Evolutionary conservation across 2,797 vertebrate species (phyloP), one percentile per base, ranked within the genome.

Genomic region (Chiroxiphia lanceolata): DNA sequence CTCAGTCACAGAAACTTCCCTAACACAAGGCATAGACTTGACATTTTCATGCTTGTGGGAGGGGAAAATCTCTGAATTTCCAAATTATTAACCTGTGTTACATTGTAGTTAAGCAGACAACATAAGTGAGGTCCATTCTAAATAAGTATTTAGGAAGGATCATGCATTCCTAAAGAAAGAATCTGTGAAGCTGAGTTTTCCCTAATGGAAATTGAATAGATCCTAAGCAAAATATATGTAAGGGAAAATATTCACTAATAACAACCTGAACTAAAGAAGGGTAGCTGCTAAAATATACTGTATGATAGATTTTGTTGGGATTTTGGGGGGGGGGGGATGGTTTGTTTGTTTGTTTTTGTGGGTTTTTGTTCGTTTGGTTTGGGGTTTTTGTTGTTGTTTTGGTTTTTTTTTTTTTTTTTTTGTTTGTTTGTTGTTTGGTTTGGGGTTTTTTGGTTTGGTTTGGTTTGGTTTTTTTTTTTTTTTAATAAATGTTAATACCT

Each of bases 91-190:
- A 77, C 14, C 40, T 54, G 12, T 29, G 56, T 63, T 53, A n/a
- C 4, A 5, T 2, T 61, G n/a, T 50, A 72, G 50, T 64, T 74
- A 74, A 63, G 40, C 0, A 3, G 84, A 29, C 15, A 36, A 50
- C 10, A 1, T 9, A 64, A 57, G 11, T 27, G 19, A 22, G 20
- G 17, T 34, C 44, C 13, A 11, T 59, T 86, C 40, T 29, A 63
- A 57, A 10, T 15, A 60, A 78, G 19, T 53, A 53, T 33, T 94
- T 54, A 40, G 26, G 63, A 65, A 45, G 34, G 53, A 68, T 56
- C 14, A 4, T 34, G 5, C 18, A 4, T 23, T 10, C 27, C 57
- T 31, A 34, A 40, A 83, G 72, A 36, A 57, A 0, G 0, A 45
- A 64, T 33, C 42, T 75, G 31, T 61, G 45, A 92, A 71, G 57